Base-by-base conservation (phyloP, 2,888 invertebrate species). In the Drosophila anceps region DNA sequence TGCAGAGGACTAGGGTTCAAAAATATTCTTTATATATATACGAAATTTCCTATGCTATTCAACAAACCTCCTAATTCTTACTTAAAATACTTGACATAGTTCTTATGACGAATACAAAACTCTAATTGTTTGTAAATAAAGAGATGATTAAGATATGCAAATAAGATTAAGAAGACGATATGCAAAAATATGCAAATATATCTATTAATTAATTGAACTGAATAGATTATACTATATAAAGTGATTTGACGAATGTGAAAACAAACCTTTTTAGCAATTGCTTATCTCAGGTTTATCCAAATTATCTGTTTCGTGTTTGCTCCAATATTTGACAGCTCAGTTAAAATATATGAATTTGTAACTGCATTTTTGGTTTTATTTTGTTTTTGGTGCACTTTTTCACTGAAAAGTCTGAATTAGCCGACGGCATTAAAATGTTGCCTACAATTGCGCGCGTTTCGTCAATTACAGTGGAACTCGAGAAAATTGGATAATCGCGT, bases 401-500 rank as follows among this genome's bases (percentile, higher is more conserved):
- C 70, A 68, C 60, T 61, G 24, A 13, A 43, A 43, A 39, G 24
- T 51, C 18, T 31, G 18, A 35, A 50, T 46, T 50, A 33, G 37
- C 88, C 85, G 90, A 72, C 85, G 85, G 85, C 68, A 33, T 70
- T 63, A 51, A 51, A 69, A 8, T 69, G 58, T 63, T 79, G 88
- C 74, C 81, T 87, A 79, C 77, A 73, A 60, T 73, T 74, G 62
- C 62, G 75, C 76, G 79, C 68, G 71, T 69, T 67, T 59, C 43
- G 54, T 43, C 46, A 68, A 41, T 44, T 46, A 44, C 35, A 68
- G 9, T 60, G 37, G 24, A 57, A 35, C 41, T 48, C 44, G 69
- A 46, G 31, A 63, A 65, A 58, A 33, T n/a, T 20, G 5, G 43
- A 43, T 57, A 31, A 12, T 43, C 48, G 53, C 63, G 20, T n/a